Evolutionary conservation across 2,113 vertebrate genomes (phyloP).

Genomic region (Alligator mississippiensis): DNA sequence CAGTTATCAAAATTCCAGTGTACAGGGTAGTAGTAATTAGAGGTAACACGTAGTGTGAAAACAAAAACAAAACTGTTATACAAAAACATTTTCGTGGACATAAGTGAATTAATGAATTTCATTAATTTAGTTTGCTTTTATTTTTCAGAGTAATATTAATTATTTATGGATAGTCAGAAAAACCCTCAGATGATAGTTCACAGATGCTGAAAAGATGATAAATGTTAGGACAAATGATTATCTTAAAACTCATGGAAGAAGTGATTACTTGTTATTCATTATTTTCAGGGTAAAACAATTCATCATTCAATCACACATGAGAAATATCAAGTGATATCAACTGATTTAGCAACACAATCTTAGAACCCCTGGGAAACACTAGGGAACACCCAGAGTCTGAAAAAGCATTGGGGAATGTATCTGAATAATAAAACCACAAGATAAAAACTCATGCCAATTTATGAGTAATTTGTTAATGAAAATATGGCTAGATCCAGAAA

Average conservation of each 20-base stretch:
- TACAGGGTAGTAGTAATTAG: background rate
- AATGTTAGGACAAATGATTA: background rate
- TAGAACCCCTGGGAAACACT: background rate
- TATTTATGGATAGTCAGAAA: background rate
- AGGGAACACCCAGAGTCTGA: background rate
- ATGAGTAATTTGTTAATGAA: background rate
- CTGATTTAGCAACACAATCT: background rate
- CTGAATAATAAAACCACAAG: background rate
- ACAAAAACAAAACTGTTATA: background rate
- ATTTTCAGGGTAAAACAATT: background rate
- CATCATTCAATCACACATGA: background rate
- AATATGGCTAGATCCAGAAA: background rate
- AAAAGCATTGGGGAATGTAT: background rate
- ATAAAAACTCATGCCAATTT: background rate
- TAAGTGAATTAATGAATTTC: background rate
- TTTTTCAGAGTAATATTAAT: background rate
- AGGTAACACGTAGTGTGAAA: background rate
- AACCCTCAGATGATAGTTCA: background rate
- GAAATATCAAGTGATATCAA: background rate
- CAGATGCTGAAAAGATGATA: background rate
- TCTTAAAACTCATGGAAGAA: background rate
- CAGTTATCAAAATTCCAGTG: slow-evolving; percentile 11
- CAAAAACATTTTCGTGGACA: background rate
- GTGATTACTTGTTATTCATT: background rate
- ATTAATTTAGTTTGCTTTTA: background rate